These are phyloP conservation scores for Clanis bilineata DNA, from an alignment of 2,888 invertebrate genomes.

Conservation along the genomic window DNA sequence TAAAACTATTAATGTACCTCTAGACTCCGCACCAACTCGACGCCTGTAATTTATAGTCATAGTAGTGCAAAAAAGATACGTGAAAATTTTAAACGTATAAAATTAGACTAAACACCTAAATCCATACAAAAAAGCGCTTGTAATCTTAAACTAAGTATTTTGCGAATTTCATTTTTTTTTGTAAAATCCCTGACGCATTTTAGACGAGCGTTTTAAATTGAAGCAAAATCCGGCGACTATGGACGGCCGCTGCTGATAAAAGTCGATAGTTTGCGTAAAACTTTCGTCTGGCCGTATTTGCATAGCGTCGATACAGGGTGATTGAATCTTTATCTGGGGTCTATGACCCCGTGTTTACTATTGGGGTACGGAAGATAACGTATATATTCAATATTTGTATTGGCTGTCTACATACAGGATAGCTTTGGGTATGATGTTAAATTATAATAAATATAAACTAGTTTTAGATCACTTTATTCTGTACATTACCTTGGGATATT, in stretches of 20 bases:
- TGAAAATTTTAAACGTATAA: too few relatives aligned
- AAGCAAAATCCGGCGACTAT: neutral
- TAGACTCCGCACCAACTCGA: too few relatives aligned
- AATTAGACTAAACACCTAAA: too few relatives aligned
- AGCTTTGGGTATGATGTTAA: neutral
- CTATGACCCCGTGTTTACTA: conserved; percentile 50
- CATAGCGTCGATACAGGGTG: conserved; percentile 58
- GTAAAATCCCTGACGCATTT: neutral
- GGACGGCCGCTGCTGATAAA: neutral
- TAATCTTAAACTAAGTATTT: too few relatives aligned
- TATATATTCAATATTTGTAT: conserved; percentile 38
- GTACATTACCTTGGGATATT: too few relatives aligned
- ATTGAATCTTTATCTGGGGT: conserved; percentile 73
- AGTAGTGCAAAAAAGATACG: too few relatives aligned
- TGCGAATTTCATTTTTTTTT: too few relatives aligned
- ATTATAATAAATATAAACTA: too few relatives aligned
- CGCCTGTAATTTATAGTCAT: too few relatives aligned
- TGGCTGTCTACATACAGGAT: conserved; percentile 15
- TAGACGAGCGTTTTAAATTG: neutral
- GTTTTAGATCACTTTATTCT: too few relatives aligned
- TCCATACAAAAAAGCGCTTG: too few relatives aligned
- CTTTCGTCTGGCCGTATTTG: conserved; percentile 39
- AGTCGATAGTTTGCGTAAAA: neutral
- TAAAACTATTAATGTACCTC: too few relatives aligned
- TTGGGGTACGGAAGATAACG: conserved; percentile 38